Evolutionary conservation across 2,113 vertebrate genomes (phyloP), one percentile per base, ranked within the genome.

Genomic region (Siphamia tubifer): DNA sequence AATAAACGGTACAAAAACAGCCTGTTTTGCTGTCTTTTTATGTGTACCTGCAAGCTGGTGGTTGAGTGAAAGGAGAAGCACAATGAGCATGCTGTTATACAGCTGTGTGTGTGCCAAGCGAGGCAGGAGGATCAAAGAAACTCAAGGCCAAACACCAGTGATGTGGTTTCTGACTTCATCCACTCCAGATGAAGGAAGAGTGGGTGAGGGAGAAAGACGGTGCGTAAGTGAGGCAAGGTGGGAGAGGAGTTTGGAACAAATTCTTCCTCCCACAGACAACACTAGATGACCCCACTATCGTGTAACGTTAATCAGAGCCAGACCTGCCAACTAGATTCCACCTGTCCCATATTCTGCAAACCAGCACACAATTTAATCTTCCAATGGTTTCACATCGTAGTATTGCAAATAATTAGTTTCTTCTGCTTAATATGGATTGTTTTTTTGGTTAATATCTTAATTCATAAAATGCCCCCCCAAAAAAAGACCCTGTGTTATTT

Each of bases 111-210:
- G 87, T 93, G 93, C 93, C 94, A 93, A 92, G 87, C 92, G 67
- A 75, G 91, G 89, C 89, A 79, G 90, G 87, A 80, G 93, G 93
- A 96, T 96, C 94, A 97, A 97, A 96, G 90, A 66, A 74, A 84
- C 79, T 88, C 77, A 73, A 89, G 88, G 94, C 93, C 92, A 93
- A 94, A 93, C 81, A 81, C 90, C 92, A 95, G 91, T 94, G 94
- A 96, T 95, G 95, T 96, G 95, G 95, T 95, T 93, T 91, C 91
- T 91, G 92, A 94, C 90, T 95, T 95, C 94, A 97, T 95, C 87
- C 90, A 85, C 87, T 95, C 94, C 96, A 98, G 95, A 98, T 98
- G 96, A 89, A 91, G 82, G 52, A 39, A 76, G 63, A 51, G 45
- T 62, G 63, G 40, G 39, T 10, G 42, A 66, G 54, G 21, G 45